Percentiles rank a stretch among this genome's conserved stretches.
These are phyloP conservation scores for Myotis planiceps DNA, from an alignment of 2,797 vertebrate genomes.

Conservation along the genomic window DNA sequence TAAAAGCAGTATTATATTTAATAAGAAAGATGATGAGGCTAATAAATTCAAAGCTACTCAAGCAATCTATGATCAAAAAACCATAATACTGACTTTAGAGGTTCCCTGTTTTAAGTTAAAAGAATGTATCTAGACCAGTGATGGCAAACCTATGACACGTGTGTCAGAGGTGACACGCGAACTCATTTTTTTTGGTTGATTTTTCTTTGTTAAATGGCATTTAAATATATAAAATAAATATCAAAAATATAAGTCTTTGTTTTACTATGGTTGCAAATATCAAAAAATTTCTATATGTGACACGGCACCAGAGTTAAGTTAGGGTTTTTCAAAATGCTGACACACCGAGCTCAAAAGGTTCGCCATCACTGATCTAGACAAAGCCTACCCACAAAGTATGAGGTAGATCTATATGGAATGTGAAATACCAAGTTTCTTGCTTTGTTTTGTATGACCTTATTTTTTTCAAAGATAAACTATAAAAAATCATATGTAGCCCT, in stretches of 20 bases:
- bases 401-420: not conserved
- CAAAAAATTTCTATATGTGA: too few relatives aligned
- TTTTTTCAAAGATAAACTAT: not conserved
- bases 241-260: too few relatives aligned
- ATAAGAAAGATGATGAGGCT: not conserved
- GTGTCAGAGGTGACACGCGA: too few relatives aligned
- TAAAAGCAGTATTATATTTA: not conserved
- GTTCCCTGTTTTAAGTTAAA: not conserved
- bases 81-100: not conserved
- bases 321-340: too few relatives aligned
- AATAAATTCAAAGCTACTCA: not conserved
- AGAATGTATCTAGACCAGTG: not conserved
- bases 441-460: not conserved
- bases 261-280: too few relatives aligned
- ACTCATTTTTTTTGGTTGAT: too few relatives aligned
- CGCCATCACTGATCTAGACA: not conserved
- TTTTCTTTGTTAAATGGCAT: too few relatives aligned
- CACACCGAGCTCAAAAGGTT: too few relatives aligned
- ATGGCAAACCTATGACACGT: too few relatives aligned
- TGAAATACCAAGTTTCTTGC: not conserved
- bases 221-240: too few relatives aligned
- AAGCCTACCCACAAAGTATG: not conserved
- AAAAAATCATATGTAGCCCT: not conserved
- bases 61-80: constrained; percentile 6
- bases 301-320: too few relatives aligned